phyloP scores from a whole-genome alignment of 2,113 vertebrate species.

The Otocyon megalotis region DNA sequence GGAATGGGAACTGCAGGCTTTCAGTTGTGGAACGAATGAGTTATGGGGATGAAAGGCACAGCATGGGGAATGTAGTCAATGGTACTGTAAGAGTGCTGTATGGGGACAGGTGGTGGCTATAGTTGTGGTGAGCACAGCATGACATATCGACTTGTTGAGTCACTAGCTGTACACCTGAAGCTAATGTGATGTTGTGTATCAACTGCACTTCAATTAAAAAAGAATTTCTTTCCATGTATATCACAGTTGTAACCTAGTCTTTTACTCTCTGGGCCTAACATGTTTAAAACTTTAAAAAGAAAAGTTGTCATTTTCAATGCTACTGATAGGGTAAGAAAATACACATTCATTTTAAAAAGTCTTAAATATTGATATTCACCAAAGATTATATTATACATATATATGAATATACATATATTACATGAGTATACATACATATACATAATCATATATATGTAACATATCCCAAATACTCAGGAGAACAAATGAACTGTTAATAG shows the following conservation, averaged over 20 bases:
- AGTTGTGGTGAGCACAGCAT: not conserved
- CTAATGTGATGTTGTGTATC: not conserved
- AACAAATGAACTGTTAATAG: constrained; percentile 41
- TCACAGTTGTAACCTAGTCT: not conserved
- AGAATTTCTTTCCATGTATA: not conserved
- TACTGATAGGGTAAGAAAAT: not conserved
- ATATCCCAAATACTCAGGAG: not conserved
- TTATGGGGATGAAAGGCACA: not conserved
- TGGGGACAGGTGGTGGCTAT: not conserved
- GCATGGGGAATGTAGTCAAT: not conserved
- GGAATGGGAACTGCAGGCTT: not conserved
- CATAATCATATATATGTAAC: not conserved
- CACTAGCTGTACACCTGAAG: not conserved
- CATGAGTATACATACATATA: not conserved
- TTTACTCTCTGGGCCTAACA: not conserved
- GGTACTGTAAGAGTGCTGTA: not conserved
- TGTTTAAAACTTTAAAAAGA: not conserved
- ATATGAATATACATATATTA: not conserved
- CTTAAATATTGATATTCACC: constrained; percentile 14
- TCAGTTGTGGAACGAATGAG: not conserved
- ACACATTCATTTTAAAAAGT: not conserved
- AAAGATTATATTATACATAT: not conserved
- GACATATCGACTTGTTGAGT: not conserved
- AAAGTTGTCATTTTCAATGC: not conserved
- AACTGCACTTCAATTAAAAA: not conserved